Percentiles rank a stretch among this genome's conserved stretches.
Evolutionary conservation across 1,140 invertebrate species (phyloP).

Genomic region (Idris sp.): DNA sequence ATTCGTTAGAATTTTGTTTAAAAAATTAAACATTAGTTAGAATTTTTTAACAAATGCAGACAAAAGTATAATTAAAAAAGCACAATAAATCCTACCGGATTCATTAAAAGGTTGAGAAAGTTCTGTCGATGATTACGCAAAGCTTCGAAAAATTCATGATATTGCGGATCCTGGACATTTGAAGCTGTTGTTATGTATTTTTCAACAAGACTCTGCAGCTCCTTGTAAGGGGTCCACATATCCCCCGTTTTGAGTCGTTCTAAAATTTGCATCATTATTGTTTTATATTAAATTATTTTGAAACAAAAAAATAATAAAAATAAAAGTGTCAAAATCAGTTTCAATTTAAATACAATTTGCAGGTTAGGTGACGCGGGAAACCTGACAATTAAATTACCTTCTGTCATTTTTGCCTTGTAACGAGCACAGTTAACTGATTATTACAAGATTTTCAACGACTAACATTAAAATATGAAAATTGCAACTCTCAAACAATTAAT

Average conservation of each 20-base stretch:
- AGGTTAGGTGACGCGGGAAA: slow-evolving; percentile 48
- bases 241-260: slow-evolving; percentile 82
- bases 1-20: no score
- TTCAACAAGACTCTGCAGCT: slow-evolving; percentile 86
- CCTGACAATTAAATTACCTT: slow-evolving; percentile 32
- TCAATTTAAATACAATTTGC: no score
- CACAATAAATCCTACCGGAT: slow-evolving; percentile 83
- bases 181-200: slow-evolving; percentile 81
- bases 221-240: slow-evolving; percentile 93
- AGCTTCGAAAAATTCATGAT: slow-evolving; percentile 87
- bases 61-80: slow-evolving; percentile 15
- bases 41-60: no score
- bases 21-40: no score
- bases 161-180: slow-evolving; percentile 81
- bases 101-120: slow-evolving; percentile 91
- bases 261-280: slow-evolving; percentile 40
- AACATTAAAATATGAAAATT: no score
- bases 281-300: no score
- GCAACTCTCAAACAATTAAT: no score
- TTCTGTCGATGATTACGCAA: slow-evolving; percentile 90
- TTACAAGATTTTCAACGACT: background rate
- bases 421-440: slow-evolving; percentile 4
- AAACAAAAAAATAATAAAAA: no score
- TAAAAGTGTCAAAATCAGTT: no score
- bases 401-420: slow-evolving; percentile 17